These are phyloP conservation scores for Campopleginae sp. DNA, from an alignment of 2,888 invertebrate genomes.

Conservation along the genomic window DNA sequence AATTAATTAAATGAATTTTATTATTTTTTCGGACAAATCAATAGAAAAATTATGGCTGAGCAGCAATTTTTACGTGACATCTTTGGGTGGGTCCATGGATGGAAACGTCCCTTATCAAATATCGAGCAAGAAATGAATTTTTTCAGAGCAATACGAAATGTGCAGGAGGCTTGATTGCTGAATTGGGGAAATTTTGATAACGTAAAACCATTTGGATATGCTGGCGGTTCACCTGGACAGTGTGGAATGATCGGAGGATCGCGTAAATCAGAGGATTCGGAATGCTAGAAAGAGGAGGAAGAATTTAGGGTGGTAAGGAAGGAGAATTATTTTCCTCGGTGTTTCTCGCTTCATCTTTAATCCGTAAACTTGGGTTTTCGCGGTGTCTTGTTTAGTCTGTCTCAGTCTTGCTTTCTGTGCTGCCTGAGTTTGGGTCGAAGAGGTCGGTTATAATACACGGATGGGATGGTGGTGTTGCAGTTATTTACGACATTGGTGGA, in stretches of 20 bases:
- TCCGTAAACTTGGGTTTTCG: neutral
- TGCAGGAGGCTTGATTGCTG: too few relatives aligned
- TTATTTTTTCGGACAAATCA: too few relatives aligned
- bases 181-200: neutral
- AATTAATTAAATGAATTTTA: too few relatives aligned
- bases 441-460: conserved; percentile 45
- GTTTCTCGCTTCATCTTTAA: conserved; percentile 57
- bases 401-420: conserved; percentile 3
- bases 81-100: too few relatives aligned
- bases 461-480: conserved; percentile 60
- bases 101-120: too few relatives aligned
- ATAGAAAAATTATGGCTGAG: too few relatives aligned
- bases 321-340: conserved; percentile 53
- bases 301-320: conserved; percentile 40
- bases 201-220: neutral
- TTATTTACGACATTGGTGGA: conserved; percentile 64
- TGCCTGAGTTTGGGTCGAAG: conserved; percentile 8
- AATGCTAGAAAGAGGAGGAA: conserved; percentile 39
- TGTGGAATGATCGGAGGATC: conserved; percentile 15
- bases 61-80: too few relatives aligned
- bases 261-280: conserved; percentile 54
- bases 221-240: conserved; percentile 14
- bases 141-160: too few relatives aligned
- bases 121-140: too few relatives aligned
- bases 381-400: conserved; percentile 15